A percentile compares a stretch with the other conserved stretches of the same genome.
Conservation (phyloP, 2,797 vertebrate species). For the Martes flavigula region DNA sequence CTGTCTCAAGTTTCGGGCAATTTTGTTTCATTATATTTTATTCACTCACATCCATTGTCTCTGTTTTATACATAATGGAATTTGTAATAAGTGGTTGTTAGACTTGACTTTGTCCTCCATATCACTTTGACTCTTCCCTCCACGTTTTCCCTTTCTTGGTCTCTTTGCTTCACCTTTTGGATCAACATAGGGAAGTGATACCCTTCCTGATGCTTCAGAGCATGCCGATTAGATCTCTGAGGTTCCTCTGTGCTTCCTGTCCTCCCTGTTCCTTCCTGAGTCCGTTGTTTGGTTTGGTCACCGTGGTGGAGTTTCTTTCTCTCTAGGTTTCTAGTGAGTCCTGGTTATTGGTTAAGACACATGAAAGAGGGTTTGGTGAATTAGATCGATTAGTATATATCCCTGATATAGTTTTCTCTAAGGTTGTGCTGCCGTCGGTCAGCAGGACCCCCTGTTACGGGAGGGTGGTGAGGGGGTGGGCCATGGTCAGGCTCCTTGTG, state of each 20-base stretch:
- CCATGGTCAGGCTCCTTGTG: background rate
- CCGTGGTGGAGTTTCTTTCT: background rate
- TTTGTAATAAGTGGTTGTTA: background rate
- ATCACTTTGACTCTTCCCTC: background rate
- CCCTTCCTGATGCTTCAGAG: background rate
- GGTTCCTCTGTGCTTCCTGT: background rate
- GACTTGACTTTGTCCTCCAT: background rate
- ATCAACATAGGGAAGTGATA: background rate
- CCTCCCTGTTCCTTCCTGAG: background rate
- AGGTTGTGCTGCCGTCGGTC: background rate
- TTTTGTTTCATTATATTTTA: conserved; percentile 8
- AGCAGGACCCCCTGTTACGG: background rate
- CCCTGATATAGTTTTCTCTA: background rate
- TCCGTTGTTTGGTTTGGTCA: background rate
- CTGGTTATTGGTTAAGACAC: background rate
- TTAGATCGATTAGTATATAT: background rate
- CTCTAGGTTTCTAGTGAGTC: background rate
- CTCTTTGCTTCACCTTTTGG: conserved; percentile 40
- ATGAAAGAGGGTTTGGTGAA: background rate
- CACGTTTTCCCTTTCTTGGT: background rate
- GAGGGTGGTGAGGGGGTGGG: background rate
- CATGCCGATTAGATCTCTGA: background rate
- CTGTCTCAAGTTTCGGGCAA: conserved; percentile 3
- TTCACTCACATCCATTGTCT: background rate
- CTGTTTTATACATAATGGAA: background rate